Base-by-base conservation (phyloP, 2,888 invertebrate genomes). In the Dione vanillae region DNA sequence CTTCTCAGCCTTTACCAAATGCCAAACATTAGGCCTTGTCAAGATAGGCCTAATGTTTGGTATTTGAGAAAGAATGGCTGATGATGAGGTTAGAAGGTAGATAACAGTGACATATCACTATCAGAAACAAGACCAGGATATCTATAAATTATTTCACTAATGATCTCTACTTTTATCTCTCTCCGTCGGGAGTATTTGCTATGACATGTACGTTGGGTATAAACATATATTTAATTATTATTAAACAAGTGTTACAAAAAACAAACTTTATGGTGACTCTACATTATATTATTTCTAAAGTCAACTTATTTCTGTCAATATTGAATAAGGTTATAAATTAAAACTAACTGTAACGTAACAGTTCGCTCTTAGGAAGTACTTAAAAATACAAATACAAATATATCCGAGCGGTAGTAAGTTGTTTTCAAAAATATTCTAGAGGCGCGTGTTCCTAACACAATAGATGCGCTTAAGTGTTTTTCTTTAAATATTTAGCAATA, bases 281-380 rank as follows among this genome's bases (percentile, higher is more conserved):
- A 70, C 52, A 64, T 16, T 41, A 11, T 40, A 51, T 43, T 20
- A 27, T 47, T 45, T 27, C 9, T 19, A 72, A 70, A 65, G 43
- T 69, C 65, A 59, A 70, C 73, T 56, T 41, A 62, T 62, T 40
- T 40, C 64, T 64, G 69, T 52, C 41, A 64, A 41, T 37, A 58
- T 35, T 54, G 37, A 59, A 69, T 67, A 54, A 67, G 62, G 66
- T 27, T 45, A 70, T 72, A 70, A 72, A 72, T 70, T 58, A 56
- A 58, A 49, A n/a, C 40, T 35, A 14, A 52, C 49, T 35, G n/a
- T 9, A 64, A 35, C 47, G 14, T 19, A 19, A 37, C 35, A 12
- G 37, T 35, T 16, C 0, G 5, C 35, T 16, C 12, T 37, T 64
- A 67, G 67, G 67, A 67, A 67, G 59, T 41, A 40, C 59, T 67